phyloP scores from a whole-genome alignment of 2,888 invertebrate species.

The Hydraecia micacea region DNA sequence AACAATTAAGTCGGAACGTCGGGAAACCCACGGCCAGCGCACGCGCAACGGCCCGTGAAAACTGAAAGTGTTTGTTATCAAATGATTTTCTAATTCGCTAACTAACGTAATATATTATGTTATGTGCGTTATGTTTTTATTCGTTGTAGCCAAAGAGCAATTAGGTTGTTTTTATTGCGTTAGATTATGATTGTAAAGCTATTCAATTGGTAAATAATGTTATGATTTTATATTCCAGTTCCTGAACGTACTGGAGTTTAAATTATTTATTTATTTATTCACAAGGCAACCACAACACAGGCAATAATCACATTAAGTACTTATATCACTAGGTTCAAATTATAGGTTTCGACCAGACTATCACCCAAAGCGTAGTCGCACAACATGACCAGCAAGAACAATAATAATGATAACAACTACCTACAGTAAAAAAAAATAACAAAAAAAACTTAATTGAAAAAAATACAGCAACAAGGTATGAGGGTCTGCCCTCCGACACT shows the following conservation, averaged over 20 bases:
- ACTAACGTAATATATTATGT: slow-evolving; percentile 39
- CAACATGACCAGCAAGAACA: no score
- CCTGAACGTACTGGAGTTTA: neutral
- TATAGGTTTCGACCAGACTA: no score
- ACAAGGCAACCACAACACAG: no score
- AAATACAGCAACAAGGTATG: no score
- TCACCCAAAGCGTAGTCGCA: no score
- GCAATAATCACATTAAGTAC: no score
- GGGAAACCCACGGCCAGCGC: slow-evolving; percentile 58
- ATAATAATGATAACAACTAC: no score
- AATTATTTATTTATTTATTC: no score
- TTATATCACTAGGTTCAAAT: no score
- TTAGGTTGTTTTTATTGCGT: slow-evolving; percentile 1
- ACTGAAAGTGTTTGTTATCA: slow-evolving; percentile 71
- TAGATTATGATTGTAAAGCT: neutral
- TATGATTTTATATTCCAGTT: neutral
- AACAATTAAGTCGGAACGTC: slow-evolving; percentile 53
- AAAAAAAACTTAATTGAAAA: no score
- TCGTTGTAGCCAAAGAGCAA: neutral
- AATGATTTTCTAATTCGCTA: slow-evolving; percentile 52
- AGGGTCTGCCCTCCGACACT: no score
- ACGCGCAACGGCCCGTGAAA: slow-evolving; percentile 66
- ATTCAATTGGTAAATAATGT: neutral
- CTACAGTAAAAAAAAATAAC: no score
- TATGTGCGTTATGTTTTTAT: slow-evolving; percentile 27